phyloP scores from a whole-genome alignment of 2,797 vertebrate genomes.

The Sebastes cheni region DNA sequence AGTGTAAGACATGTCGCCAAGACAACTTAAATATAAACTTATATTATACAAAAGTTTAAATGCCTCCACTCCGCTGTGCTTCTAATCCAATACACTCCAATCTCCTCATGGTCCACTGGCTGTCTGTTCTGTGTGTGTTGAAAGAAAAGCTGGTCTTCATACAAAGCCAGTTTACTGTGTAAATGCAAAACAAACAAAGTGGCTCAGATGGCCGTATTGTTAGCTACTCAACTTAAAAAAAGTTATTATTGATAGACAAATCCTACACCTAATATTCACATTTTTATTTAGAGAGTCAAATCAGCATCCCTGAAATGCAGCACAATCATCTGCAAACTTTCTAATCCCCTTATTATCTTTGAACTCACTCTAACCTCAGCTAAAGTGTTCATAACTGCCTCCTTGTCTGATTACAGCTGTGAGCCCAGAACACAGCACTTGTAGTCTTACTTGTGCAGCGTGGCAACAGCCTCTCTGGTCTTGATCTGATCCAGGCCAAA shows the following conservation, averaged over 20 bases:
- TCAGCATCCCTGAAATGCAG: background rate
- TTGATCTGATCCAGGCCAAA: constrained; percentile 99
- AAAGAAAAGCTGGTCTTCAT: too few relatives aligned
- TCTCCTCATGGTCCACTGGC: too few relatives aligned
- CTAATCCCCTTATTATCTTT: background rate
- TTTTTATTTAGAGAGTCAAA: background rate
- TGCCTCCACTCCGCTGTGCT: too few relatives aligned
- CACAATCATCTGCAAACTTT: background rate
- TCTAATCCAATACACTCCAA: too few relatives aligned
- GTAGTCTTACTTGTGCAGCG: constrained; percentile 94
- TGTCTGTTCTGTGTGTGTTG: too few relatives aligned
- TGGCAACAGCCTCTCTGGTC: constrained; percentile 97
- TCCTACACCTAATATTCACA: background rate
- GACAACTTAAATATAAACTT: too few relatives aligned
- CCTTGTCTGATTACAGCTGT: background rate
- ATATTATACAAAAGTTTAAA: too few relatives aligned
- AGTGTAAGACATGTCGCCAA: too few relatives aligned
- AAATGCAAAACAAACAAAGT: too few relatives aligned
- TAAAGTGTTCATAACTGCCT: background rate
- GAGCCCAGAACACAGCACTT: background rate
- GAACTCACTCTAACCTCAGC: background rate
- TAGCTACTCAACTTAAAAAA: too few relatives aligned
- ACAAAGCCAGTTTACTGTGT: too few relatives aligned
- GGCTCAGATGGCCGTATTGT: too few relatives aligned
- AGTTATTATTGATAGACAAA: background rate